Conservation (phyloP, 2,888 invertebrate species). For the Agrochola macilenta region DNA sequence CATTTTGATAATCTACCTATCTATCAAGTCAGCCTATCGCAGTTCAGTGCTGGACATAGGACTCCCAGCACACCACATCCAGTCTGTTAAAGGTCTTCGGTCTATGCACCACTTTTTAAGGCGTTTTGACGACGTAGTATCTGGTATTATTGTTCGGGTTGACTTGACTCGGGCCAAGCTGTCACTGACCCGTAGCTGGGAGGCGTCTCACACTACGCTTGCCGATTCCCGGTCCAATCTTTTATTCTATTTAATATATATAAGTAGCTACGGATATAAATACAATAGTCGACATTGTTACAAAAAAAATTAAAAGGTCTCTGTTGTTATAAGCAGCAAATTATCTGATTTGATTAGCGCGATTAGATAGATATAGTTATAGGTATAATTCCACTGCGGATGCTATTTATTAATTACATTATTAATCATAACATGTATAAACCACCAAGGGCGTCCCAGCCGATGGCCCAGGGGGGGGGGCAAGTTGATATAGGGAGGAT, state of each 20-base stretch:
- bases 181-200: no score
- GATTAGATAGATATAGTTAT: conserved; percentile 23
- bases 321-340: conserved; percentile 20
- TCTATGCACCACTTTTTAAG: no score
- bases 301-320: conserved; percentile 10
- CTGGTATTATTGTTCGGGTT: no score
- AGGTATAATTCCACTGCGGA: conserved; percentile 33
- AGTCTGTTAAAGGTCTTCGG: no score
- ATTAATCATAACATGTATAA: background rate
- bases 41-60: background rate
- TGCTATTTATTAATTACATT: conserved; percentile 33
- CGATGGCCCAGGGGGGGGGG: no score
- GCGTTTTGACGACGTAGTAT: no score
- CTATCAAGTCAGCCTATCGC: background rate
- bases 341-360: conserved; percentile 18
- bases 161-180: no score
- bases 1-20: background rate
- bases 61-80: background rate
- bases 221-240: no score
- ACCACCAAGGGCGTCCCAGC: no score
- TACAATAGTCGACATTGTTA: no score
- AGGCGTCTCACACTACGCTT: background rate
- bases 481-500: no score
- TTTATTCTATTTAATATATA: background rate
- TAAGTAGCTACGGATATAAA: background rate